Percentiles rank a stretch among this genome's conserved stretches.
Evolutionary conservation across 2,888 invertebrate species (phyloP).

Genomic region (Sylvicola fuscatus): DNA sequence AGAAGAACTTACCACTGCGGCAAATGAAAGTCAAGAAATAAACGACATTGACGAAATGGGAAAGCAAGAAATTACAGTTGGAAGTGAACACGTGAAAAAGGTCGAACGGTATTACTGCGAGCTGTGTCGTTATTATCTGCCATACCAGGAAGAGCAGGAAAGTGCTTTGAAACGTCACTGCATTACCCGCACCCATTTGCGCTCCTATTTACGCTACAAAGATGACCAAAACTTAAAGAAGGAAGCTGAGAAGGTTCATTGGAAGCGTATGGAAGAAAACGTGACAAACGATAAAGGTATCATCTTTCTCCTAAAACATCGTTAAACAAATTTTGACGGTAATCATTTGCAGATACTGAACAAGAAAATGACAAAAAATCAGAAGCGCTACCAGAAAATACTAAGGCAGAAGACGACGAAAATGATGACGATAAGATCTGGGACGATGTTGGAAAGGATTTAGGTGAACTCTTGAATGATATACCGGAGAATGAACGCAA

Average conservation of each 20-base stretch:
- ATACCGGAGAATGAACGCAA: constrained; percentile 43
- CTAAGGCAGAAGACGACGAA: constrained; percentile 25
- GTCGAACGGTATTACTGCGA: constrained; percentile 64
- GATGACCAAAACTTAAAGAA: constrained; percentile 53
- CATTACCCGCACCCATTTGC: constrained; percentile 50
- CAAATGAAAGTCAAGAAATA: neutral
- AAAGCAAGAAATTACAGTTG: constrained; percentile 50
- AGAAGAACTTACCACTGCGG: constrained; percentile 4
- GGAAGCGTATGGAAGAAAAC: constrained; percentile 23
- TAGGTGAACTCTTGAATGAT: constrained; percentile 52
- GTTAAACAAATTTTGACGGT: too few species aligned
- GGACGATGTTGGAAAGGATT: constrained; percentile 65
- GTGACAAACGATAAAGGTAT: too few species aligned
- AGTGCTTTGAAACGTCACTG: constrained; percentile 49
- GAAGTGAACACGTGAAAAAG: constrained; percentile 56
- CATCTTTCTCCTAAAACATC: too few species aligned
- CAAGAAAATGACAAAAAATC: too few species aligned
- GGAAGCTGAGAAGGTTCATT: constrained; percentile 47
- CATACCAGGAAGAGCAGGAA: constrained; percentile 37
- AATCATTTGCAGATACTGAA: too few species aligned
- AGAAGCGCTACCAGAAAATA: constrained; percentile 10
- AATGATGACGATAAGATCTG: constrained; percentile 48
- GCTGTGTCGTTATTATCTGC: constrained; percentile 53
- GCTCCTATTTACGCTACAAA: constrained; percentile 54
- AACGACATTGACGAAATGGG: neutral